Percentiles rank a stretch among this genome's conserved stretches.
Evolutionary conservation across 2,888 invertebrate species (phyloP).

Genomic region (Halocaridina rubra): DNA sequence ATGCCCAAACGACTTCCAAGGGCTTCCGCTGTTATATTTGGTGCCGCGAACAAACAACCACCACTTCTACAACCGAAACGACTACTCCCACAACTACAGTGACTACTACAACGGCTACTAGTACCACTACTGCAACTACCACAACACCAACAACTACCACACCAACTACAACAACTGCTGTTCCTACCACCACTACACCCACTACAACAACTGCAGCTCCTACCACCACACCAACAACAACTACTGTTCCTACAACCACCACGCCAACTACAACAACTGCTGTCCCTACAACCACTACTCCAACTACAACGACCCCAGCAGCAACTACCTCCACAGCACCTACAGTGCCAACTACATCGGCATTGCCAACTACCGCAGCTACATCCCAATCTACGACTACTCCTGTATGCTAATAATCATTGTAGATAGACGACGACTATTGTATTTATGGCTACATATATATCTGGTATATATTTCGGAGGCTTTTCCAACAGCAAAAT

Average conservation of each 20-base stretch:
- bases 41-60: constrained; percentile 28
- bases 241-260: neutral
- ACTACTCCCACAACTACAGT: neutral
- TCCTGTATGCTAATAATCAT: no score
- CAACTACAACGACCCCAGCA: neutral
- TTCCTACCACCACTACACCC: neutral
- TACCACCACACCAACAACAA: neutral
- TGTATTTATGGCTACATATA: no score
- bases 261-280: neutral
- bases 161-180: neutral
- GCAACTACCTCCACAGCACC: neutral
- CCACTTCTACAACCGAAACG: constrained; percentile 3
- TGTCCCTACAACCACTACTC: neutral
- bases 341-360: neutral
- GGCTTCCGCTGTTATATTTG: constrained; percentile 54
- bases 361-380: neutral
- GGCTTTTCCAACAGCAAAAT: no score
- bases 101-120: neutral
- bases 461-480: no score
- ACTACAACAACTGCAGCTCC: neutral
- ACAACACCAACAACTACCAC: neutral
- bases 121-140: neutral
- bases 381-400: neutral
- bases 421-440: no score
- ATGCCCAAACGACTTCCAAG: neutral